Evolutionary conservation across 2,113 vertebrate genomes (phyloP).

Genomic region (Sclerurus mexicanus): DNA sequence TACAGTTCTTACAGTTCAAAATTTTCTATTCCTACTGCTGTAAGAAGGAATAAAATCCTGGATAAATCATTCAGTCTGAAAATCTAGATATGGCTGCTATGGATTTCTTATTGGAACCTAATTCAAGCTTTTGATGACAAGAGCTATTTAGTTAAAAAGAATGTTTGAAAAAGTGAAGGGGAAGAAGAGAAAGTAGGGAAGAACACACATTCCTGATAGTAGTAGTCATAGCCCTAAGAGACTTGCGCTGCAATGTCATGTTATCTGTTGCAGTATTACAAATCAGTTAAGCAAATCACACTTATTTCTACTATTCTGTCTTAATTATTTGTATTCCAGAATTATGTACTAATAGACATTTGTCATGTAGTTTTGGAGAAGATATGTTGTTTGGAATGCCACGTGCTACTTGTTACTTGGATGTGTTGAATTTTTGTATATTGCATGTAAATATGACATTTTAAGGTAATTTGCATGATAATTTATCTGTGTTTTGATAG

Average conservation of each 20-base stretch:
- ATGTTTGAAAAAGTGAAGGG: neutral
- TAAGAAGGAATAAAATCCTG: neutral
- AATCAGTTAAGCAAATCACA: neutral
- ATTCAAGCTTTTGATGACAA: neutral
- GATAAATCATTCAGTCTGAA: neutral
- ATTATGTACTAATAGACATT: neutral
- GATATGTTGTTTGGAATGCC: neutral
- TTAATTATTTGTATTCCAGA: neutral
- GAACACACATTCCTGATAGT: neutral
- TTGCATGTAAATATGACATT: neutral
- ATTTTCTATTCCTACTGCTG: neutral
- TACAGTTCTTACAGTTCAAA: neutral
- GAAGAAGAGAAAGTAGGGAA: neutral
- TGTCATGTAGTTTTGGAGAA: neutral
- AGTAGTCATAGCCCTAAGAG: neutral
- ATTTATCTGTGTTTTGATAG: constrained; percentile 64
- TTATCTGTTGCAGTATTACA: neutral
- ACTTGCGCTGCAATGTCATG: neutral
- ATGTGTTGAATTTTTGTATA: neutral
- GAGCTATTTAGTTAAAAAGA: neutral
- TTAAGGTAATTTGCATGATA: neutral
- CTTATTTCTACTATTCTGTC: neutral
- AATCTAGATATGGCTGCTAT: neutral
- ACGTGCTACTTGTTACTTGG: neutral
- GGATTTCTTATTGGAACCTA: neutral